Percentiles rank a stretch among this genome's conserved stretches.
These are phyloP conservation scores for Gonioctena quinquepunctata DNA, from an alignment of 1,140 invertebrate species.

Conservation along the genomic window DNA sequence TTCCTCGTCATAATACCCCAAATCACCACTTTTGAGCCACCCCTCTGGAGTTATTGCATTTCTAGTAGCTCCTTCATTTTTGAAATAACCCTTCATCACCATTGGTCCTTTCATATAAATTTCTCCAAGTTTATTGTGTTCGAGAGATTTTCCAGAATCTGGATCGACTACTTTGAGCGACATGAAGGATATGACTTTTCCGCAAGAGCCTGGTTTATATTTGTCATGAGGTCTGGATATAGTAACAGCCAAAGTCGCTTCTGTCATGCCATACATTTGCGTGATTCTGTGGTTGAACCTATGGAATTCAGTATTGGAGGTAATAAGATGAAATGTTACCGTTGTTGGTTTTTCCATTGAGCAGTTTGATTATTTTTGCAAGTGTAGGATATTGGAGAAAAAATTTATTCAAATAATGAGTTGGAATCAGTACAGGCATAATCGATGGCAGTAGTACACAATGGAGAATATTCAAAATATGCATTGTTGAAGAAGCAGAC, in stretches of 20 bases:
- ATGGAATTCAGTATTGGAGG: slow-evolving; percentile 40
- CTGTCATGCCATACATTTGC: slow-evolving; percentile 29
- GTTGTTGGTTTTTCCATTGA: too few relatives aligned
- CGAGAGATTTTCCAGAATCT: slow-evolving; percentile 63
- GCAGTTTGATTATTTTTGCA: too few relatives aligned
- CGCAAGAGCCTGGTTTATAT: slow-evolving; percentile 18
- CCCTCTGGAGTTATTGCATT: slow-evolving; percentile 68
- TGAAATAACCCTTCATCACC: slow-evolving; percentile 68
- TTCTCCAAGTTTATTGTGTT: slow-evolving; percentile 67
- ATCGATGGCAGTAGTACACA: too few relatives aligned
- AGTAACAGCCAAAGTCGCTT: slow-evolving; percentile 19
- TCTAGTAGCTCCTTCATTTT: slow-evolving; percentile 64
- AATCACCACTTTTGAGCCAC: slow-evolving; percentile 77
- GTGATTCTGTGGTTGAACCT: not conserved
- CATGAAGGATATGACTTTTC: slow-evolving; percentile 59
- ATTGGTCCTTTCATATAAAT: slow-evolving; percentile 66
- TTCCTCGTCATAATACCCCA: slow-evolving; percentile 73
- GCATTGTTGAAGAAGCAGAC: too few relatives aligned
- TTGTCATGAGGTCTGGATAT: not conserved
- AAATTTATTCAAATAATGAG: too few relatives aligned
- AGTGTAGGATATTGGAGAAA: too few relatives aligned
- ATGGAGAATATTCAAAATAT: too few relatives aligned
- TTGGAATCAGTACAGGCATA: too few relatives aligned
- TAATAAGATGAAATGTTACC: too few relatives aligned
- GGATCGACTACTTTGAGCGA: slow-evolving; percentile 64